A percentile compares a stretch with the other conserved stretches of the same genome.
phyloP scores from a whole-genome alignment of 2,113 vertebrate species.

The Pomatostomus ruficeps region DNA sequence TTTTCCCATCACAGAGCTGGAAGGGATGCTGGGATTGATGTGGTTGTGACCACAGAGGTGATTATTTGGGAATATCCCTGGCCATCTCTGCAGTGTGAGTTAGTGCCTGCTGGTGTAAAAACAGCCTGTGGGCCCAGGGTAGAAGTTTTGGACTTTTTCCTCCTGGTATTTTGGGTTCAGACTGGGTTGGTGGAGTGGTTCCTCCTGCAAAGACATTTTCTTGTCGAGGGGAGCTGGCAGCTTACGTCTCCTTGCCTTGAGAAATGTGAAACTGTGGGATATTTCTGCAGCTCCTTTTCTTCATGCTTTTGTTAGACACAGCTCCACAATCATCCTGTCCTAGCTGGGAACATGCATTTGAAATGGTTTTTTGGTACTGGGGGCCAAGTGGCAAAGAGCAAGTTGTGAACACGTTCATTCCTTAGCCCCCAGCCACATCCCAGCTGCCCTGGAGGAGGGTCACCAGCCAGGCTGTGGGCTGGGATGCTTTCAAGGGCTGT shows the following conservation, averaged over 20 bases:
- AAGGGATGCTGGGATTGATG: background rate
- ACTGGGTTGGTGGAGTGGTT: background rate
- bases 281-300: background rate
- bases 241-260: background rate
- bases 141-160: background rate
- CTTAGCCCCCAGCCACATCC: background rate
- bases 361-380: background rate
- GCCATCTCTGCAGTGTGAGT: background rate
- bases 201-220: background rate
- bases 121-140: background rate
- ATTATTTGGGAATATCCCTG: background rate
- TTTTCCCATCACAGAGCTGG: background rate
- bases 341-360: background rate
- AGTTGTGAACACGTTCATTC: background rate
- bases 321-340: background rate
- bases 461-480: background rate
- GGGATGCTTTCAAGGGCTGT: background rate
- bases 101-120: background rate
- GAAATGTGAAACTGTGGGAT: background rate
- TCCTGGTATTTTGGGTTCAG: background rate
- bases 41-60: background rate
- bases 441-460: background rate
- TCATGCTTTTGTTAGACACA: background rate
- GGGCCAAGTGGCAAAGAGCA: background rate
- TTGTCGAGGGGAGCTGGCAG: background rate